phyloP scores from a whole-genome alignment of 2,888 invertebrate species.

The Tromatobia lineatoria region DNA sequence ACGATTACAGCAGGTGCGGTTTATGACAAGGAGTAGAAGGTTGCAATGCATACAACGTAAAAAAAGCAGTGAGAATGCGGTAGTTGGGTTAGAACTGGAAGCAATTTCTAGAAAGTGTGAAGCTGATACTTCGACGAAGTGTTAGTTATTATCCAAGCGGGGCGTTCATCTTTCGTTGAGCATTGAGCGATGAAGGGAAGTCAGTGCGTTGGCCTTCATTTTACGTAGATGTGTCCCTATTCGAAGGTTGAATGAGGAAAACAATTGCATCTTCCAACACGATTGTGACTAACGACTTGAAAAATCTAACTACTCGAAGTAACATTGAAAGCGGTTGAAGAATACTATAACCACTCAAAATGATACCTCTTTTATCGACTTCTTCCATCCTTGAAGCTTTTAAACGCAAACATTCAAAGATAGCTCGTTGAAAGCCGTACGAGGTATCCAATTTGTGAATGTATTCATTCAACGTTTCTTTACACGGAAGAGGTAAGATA shows the following conservation, averaged over 20 bases:
- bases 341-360: slow-evolving; percentile 7
- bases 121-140: neutral
- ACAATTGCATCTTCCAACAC: neutral
- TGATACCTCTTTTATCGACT: slow-evolving; percentile 61
- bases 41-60: neutral
- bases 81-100: neutral
- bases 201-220: neutral
- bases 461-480: slow-evolving; percentile 65
- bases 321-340: slow-evolving; percentile 9
- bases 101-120: neutral
- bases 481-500: slow-evolving; percentile 64
- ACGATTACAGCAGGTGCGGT: slow-evolving; percentile 31
- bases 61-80: neutral
- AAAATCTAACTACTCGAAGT: neutral
- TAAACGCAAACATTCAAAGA: slow-evolving; percentile 62
- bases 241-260: neutral
- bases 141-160: neutral
- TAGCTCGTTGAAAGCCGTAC: neutral
- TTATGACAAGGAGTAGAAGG: neutral
- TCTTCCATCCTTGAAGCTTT: slow-evolving; percentile 59
- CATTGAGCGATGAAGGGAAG: neutral
- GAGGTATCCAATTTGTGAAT: slow-evolving; percentile 59
- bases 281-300: neutral
- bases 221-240: neutral
- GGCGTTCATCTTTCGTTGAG: neutral